Conservation (phyloP, 2,113 vertebrate species). For the Micromys minutus region DNA sequence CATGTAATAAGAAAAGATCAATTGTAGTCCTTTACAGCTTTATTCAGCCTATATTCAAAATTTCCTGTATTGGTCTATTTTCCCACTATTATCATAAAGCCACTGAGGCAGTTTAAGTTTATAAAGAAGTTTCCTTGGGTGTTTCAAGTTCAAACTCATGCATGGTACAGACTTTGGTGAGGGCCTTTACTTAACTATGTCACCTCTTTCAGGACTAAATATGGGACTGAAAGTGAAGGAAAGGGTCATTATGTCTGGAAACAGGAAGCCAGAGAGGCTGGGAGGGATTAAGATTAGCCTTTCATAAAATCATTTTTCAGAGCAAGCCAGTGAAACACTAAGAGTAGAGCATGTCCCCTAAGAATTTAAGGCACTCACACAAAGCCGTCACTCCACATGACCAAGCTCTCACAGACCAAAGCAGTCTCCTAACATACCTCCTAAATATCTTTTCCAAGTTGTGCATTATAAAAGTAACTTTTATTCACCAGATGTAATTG, state of each 20-base stretch:
- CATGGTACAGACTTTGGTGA: not conserved
- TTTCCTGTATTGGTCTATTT: not conserved
- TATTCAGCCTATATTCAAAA: not conserved
- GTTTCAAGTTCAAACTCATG: not conserved
- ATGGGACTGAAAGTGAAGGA: not conserved
- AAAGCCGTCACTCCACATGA: not conserved
- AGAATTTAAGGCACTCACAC: not conserved
- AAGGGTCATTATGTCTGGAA: not conserved
- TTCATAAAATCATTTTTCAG: not conserved
- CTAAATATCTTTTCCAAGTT: not conserved
- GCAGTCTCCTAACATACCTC: not conserved
- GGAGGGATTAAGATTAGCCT: not conserved
- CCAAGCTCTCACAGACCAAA: not conserved
- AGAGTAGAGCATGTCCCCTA: fast-evolving
- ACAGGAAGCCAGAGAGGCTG: not conserved
- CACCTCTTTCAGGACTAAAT: not conserved
- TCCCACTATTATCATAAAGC: not conserved
- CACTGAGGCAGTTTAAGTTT: not conserved
- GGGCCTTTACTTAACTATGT: not conserved
- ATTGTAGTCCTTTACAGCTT: not conserved
- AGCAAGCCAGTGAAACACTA: not conserved
- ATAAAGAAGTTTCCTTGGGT: not conserved
- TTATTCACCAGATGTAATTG: no score
- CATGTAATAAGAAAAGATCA: not conserved
- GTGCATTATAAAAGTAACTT: no score